Conservation (phyloP, 2,888 invertebrate genomes). For the Nysson spinosus region DNA sequence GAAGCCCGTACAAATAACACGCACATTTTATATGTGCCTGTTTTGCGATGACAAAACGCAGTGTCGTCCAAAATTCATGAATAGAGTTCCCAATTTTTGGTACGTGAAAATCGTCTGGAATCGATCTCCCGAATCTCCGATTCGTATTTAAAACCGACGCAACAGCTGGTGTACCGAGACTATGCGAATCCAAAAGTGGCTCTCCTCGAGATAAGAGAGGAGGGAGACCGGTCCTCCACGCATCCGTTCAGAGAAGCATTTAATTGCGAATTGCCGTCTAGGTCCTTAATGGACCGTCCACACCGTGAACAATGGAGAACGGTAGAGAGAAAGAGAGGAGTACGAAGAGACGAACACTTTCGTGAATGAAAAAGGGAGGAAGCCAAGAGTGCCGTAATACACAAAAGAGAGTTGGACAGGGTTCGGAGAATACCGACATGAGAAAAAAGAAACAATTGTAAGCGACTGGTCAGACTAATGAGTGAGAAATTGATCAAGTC, state of each 20-base stretch:
- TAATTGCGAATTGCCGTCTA: constrained; percentile 56
- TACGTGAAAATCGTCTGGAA: background rate
- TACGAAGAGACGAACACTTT: constrained; percentile 1
- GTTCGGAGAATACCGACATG: constrained; percentile 3
- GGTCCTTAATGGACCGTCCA: constrained; percentile 53
- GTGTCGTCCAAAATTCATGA: background rate
- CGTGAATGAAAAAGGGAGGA: constrained; percentile 8
- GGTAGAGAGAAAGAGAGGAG: constrained; percentile 3
- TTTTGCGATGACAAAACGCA: background rate
- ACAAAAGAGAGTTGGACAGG: background rate
- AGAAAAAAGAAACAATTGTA: constrained; percentile 22
- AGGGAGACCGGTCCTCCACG: constrained; percentile 27
- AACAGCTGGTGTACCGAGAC: constrained; percentile 6
- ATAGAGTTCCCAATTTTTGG: background rate
- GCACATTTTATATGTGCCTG: background rate
- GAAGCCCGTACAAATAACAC: too few species aligned
- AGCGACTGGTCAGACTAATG: constrained; percentile 38
- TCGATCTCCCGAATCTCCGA: constrained; percentile 17
- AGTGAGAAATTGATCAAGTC: constrained; percentile 51
- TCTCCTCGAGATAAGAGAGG: constrained; percentile 10
- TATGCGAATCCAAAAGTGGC: constrained; percentile 31
- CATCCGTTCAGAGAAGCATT: constrained; percentile 51
- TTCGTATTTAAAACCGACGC: constrained; percentile 25
- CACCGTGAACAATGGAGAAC: constrained; percentile 46
- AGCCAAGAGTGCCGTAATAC: background rate